A percentile compares a stretch with the other conserved stretches of the same genome.
Evolutionary conservation across 2,888 invertebrate genomes (phyloP).

Genomic region (Mythimna loreyi): DNA sequence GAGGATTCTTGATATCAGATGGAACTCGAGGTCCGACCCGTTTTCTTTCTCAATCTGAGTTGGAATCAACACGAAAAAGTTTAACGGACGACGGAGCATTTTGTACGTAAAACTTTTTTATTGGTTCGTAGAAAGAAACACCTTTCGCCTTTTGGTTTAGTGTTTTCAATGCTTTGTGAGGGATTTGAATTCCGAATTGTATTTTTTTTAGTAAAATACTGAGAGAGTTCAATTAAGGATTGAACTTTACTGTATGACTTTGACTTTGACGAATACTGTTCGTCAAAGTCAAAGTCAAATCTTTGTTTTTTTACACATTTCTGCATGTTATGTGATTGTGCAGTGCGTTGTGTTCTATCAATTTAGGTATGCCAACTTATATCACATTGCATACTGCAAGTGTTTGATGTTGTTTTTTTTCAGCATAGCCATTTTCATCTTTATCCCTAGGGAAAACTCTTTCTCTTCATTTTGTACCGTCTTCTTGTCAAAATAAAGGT

Average conservation of each 20-base stretch:
- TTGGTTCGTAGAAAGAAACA: constrained; percentile 59
- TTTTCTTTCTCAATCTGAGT: constrained; percentile 52
- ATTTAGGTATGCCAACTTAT: background rate
- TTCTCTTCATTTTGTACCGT: background rate
- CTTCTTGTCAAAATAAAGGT: background rate
- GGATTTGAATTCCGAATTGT: constrained; percentile 4
- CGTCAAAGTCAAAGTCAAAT: no score
- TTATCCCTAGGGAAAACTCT: background rate
- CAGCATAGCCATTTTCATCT: background rate
- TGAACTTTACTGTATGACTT: no score
- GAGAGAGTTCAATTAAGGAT: constrained; percentile 2
- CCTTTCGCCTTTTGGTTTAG: constrained; percentile 43
- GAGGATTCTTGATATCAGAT: constrained; percentile 58
- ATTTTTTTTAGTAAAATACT: background rate
- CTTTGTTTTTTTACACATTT: no score
- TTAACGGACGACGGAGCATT: constrained; percentile 56
- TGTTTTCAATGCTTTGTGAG: constrained; percentile 13
- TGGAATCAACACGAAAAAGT: constrained; percentile 63
- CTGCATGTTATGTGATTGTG: no score
- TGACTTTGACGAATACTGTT: background rate
- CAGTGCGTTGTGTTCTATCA: no score
- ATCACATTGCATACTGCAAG: no score
- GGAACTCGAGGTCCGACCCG: constrained; percentile 49
- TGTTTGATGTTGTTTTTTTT: background rate
- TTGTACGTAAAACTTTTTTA: constrained; percentile 60